phyloP scores from a whole-genome alignment of 2,797 vertebrate species.

The Ispidina lecontei region DNA sequence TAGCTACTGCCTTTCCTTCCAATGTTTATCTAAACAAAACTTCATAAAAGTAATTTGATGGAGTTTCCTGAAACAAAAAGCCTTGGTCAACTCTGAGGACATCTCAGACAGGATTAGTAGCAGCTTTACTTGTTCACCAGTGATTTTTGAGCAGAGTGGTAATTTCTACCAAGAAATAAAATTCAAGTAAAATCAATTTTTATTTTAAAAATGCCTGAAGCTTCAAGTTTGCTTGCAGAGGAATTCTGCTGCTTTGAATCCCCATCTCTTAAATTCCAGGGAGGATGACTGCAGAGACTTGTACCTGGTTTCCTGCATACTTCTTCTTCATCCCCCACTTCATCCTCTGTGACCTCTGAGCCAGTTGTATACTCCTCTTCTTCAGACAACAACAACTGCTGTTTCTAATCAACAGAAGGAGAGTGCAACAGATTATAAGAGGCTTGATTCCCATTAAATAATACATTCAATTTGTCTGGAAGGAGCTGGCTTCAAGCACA shows the following conservation, averaged over 20 bases:
- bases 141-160: background rate
- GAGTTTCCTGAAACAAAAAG: background rate
- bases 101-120: background rate
- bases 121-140: background rate
- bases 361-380: slow-evolving; percentile 98
- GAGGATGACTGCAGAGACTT: background rate
- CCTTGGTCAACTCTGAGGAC: background rate
- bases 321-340: slow-evolving; percentile 98
- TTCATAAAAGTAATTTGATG: background rate
- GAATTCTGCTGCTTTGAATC: background rate
- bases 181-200: background rate
- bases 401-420: slow-evolving; percentile 79
- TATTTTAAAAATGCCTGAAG: background rate
- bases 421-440: background rate
- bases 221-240: background rate
- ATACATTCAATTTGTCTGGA: background rate
- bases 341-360: slow-evolving; percentile 97
- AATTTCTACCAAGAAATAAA: background rate
- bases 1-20: background rate
- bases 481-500: background rate
- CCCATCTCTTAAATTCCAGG: background rate
- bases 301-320: slow-evolving; percentile 91
- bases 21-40: background rate
- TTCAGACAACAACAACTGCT: slow-evolving; percentile 92
- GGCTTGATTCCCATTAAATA: background rate